phyloP scores from a whole-genome alignment of 1,140 invertebrate species.

The Scylla paramamosain region DNA sequence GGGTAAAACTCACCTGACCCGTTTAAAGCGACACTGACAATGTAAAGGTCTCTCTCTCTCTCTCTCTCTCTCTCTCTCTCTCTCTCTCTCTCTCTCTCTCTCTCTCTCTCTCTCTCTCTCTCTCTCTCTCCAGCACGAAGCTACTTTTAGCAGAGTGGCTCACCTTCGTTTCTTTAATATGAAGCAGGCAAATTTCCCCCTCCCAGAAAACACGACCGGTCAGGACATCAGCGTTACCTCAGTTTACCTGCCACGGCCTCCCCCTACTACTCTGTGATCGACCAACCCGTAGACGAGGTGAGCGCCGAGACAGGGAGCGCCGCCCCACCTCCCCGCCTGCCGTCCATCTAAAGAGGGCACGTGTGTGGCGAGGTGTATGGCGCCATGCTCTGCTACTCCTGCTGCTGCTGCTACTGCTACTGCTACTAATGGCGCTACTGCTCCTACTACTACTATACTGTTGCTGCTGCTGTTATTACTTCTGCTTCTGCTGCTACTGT shows the following conservation, averaged over 20 bases:
- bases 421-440: not conserved
- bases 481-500: not conserved
- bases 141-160: not conserved
- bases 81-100: constrained; percentile 29
- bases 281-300: too few relatives aligned
- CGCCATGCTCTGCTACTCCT: not conserved
- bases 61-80: constrained; percentile 35
- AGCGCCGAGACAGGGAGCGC: too few relatives aligned
- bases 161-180: not conserved
- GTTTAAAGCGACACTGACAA: constrained; percentile 57
- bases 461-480: not conserved
- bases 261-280: too few relatives aligned
- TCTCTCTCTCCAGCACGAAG: constrained; percentile 18
- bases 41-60: constrained; percentile 35
- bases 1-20: not conserved
- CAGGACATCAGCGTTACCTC: too few relatives aligned
- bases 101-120: constrained; percentile 46
- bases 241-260: too few relatives aligned
- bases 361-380: too few relatives aligned
- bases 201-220: too few relatives aligned
- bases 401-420: not conserved
- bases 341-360: too few relatives aligned
- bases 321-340: too few relatives aligned
- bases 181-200: too few relatives aligned
- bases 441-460: not conserved